phyloP scores from a whole-genome alignment of 2,113 vertebrate genomes.

The Progne subis region DNA sequence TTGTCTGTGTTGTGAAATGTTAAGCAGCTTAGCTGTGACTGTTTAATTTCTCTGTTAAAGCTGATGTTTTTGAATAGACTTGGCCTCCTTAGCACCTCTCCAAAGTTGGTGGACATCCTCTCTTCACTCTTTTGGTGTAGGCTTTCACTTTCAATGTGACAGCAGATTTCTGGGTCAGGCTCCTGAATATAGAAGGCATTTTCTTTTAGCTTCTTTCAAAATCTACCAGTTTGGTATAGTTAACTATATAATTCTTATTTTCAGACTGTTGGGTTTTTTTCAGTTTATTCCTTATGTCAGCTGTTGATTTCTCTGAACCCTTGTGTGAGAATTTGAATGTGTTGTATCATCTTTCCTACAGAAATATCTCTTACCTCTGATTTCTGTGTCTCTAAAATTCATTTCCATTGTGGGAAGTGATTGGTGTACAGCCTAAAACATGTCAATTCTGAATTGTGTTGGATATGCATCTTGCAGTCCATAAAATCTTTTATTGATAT shows the following conservation, averaged over 20 bases:
- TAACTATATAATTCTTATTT: background rate
- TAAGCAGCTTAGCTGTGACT: constrained; percentile 41
- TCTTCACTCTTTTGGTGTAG: background rate
- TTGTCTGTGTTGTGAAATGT: constrained; percentile 26
- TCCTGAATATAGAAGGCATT: background rate
- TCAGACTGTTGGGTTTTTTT: background rate
- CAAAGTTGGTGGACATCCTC: background rate
- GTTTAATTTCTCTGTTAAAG: constrained; percentile 44
- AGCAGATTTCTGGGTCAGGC: background rate
- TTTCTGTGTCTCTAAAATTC: background rate
- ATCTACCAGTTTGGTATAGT: background rate
- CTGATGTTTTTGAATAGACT: background rate
- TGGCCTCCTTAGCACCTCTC: constrained; percentile 1
- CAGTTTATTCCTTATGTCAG: background rate
- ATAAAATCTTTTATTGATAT: constrained; percentile 52
- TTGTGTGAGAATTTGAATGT: background rate
- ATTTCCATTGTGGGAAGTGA: background rate
- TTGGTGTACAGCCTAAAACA: constrained; percentile 16
- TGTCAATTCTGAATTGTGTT: constrained; percentile 51
- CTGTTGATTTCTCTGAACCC: background rate
- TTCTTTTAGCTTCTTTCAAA: background rate
- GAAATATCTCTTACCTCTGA: background rate
- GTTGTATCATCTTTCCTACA: background rate
- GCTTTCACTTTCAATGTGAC: background rate
- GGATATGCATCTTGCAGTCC: constrained; percentile 43